phyloP scores from a whole-genome alignment of 2,888 invertebrate genomes.

The Timema podura region DNA sequence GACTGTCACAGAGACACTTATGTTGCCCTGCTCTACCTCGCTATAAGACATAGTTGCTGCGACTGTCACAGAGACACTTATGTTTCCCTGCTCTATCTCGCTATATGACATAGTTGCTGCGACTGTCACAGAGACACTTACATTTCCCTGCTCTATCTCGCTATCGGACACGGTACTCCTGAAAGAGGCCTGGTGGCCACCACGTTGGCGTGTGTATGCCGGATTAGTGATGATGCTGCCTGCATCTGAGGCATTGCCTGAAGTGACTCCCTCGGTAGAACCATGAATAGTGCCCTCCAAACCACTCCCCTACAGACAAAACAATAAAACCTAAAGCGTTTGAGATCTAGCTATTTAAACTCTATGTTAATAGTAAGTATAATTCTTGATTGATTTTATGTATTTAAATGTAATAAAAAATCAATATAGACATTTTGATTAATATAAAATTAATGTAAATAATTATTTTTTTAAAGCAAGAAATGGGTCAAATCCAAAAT shows the following conservation, averaged over 20 bases:
- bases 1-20: neutral
- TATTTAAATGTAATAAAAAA: too few species aligned
- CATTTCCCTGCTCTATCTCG: conserved; percentile 85
- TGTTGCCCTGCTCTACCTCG: conserved; percentile 16
- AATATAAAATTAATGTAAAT: too few species aligned
- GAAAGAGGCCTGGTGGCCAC: conserved; percentile 69
- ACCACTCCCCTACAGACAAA: conserved; percentile 27
- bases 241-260: conserved; percentile 52
- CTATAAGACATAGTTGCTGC: neutral
- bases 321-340: conserved; percentile 17
- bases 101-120: neutral
- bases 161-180: conserved; percentile 92
- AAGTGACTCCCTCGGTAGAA: conserved; percentile 33
- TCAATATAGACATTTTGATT: too few species aligned
- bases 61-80: conserved; percentile 49
- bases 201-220: conserved; percentile 66
- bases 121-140: conserved; percentile 51
- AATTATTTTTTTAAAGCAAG: too few species aligned
- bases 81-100: too few species aligned
- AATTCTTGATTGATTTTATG: too few species aligned
- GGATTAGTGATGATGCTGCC: conserved; percentile 80
- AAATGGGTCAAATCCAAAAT: too few species aligned
- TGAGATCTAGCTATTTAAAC: too few species aligned
- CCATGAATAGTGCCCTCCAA: conserved; percentile 28
- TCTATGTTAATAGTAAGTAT: too few species aligned